phyloP scores from a whole-genome alignment of 2,113 vertebrate genomes.

The Periophthalmodon schlosseri region DNA sequence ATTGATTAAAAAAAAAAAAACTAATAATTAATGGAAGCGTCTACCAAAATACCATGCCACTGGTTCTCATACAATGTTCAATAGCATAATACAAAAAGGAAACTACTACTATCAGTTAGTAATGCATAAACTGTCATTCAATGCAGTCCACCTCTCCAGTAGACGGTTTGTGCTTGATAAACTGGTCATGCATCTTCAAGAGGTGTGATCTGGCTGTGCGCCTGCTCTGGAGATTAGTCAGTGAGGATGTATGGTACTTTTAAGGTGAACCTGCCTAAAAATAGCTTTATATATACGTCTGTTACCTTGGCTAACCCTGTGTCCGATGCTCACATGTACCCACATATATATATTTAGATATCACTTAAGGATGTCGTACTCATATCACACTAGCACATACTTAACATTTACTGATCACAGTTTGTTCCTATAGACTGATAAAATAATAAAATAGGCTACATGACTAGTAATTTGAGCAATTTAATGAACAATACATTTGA shows the following conservation, averaged over 20 bases:
- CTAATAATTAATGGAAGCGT: too few relatives aligned
- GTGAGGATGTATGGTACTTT: not conserved
- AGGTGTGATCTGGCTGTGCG: constrained; percentile 1
- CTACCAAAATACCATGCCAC: not conserved
- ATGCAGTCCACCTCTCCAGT: not conserved
- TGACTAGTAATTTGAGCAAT: too few relatives aligned
- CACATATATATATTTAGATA: not conserved
- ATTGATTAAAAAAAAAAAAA: not conserved
- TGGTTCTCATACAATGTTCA: not conserved
- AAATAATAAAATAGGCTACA: not conserved
- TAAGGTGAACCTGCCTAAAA: not conserved
- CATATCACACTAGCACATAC: not conserved
- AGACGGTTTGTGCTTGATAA: not conserved
- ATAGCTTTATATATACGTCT: constrained; percentile 3
- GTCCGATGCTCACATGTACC: not conserved
- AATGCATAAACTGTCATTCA: not conserved
- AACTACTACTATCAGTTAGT: not conserved
- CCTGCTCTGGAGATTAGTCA: not conserved
- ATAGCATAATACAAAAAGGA: not conserved
- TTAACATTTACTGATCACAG: not conserved
- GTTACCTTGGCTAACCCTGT: not conserved
- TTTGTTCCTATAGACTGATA: not conserved
- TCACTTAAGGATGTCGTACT: not conserved
- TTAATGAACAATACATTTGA: not conserved
- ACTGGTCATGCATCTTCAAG: not conserved